These are phyloP conservation scores for Scaptomyza polygonia DNA, from an alignment of 2,888 invertebrate species.

Conservation along the genomic window DNA sequence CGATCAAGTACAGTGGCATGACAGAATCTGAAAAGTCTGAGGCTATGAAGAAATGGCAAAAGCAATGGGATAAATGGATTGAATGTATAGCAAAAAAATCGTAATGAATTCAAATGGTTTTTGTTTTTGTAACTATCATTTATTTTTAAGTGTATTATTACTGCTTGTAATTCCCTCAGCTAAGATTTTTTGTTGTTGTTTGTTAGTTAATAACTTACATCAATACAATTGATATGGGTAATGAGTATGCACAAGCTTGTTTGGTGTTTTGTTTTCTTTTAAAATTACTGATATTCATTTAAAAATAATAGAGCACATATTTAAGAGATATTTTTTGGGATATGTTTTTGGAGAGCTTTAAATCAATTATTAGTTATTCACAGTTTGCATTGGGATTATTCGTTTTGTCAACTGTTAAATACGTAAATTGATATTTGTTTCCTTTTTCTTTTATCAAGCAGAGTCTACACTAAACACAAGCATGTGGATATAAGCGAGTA, in stretches of 20 bases:
- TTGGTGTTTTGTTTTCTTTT: background rate
- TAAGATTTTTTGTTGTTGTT: slow-evolving; percentile 31
- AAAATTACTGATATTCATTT: slow-evolving; percentile 15
- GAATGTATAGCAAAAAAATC: slow-evolving; percentile 51
- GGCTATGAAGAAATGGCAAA: slow-evolving; percentile 86
- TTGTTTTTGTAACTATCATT: slow-evolving; percentile 13
- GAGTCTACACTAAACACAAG: slow-evolving; percentile 57
- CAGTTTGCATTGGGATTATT: slow-evolving; percentile 9
- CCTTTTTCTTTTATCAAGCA: slow-evolving; percentile 35
- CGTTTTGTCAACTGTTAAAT: slow-evolving; percentile 21
- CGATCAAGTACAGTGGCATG: slow-evolving; percentile 89
- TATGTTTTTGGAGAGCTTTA: slow-evolving; percentile 45
- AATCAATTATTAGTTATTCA: slow-evolving; percentile 10
- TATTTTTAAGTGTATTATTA: slow-evolving; percentile 51
- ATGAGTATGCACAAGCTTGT: slow-evolving; percentile 59
- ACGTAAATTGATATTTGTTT: slow-evolving; percentile 2
- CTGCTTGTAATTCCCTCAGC: slow-evolving; percentile 46
- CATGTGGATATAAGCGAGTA: slow-evolving; percentile 49
- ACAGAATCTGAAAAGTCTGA: slow-evolving; percentile 83
- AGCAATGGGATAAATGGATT: slow-evolving; percentile 87
- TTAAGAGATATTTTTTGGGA: slow-evolving; percentile 45
- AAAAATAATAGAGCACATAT: slow-evolving; percentile 26
- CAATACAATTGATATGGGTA: slow-evolving; percentile 58
- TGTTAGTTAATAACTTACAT: slow-evolving; percentile 52
- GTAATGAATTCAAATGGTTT: background rate